A percentile compares a stretch with the other conserved stretches of the same genome.
Conservation (phyloP, 2,797 vertebrate genomes). For the Neostethus bicornis region DNA sequence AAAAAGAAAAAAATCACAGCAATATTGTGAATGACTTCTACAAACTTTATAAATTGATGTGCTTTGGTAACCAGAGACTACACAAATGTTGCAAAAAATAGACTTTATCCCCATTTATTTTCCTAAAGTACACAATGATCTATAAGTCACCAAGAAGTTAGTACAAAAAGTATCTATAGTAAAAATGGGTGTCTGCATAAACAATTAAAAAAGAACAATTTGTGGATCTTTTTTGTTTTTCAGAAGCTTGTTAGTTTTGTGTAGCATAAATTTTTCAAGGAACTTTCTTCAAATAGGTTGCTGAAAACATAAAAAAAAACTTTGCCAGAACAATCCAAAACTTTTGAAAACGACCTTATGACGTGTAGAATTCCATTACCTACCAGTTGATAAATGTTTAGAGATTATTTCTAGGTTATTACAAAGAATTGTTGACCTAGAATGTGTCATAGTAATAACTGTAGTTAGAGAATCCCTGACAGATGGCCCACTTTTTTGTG, state of each 20-base stretch:
- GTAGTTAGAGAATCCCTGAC: conserved; percentile 24
- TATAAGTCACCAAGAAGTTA: background rate
- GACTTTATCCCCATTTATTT: background rate
- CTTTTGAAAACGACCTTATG: conserved; percentile 11
- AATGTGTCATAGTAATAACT: conserved; percentile 28
- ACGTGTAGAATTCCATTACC: conserved; percentile 25
- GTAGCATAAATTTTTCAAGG: background rate
- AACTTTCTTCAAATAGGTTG: conserved; percentile 4
- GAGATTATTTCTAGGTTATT: conserved; percentile 22
- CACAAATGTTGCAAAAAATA: conserved; percentile 5
- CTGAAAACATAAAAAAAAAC: conserved; percentile 16
- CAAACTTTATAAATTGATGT: conserved; percentile 4
- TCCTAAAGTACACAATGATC: background rate
- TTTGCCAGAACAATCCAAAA: conserved; percentile 20
- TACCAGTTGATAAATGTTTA: conserved; percentile 24
- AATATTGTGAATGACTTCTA: conserved; percentile 18
- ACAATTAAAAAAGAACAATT: background rate
- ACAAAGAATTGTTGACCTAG: conserved; percentile 24
- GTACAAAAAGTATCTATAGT: too few species aligned
- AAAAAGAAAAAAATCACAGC: conserved; percentile 10
- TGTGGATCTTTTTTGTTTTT: background rate
- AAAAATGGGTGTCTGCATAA: too few species aligned
- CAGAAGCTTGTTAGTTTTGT: background rate
- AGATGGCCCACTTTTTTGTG: conserved; percentile 25
- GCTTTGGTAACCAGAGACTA: background rate